A percentile compares a stretch with the other conserved stretches of the same genome.
Conservation (phyloP, 1,140 invertebrate species). For the silkworm (Bombyx mori) region DNA sequence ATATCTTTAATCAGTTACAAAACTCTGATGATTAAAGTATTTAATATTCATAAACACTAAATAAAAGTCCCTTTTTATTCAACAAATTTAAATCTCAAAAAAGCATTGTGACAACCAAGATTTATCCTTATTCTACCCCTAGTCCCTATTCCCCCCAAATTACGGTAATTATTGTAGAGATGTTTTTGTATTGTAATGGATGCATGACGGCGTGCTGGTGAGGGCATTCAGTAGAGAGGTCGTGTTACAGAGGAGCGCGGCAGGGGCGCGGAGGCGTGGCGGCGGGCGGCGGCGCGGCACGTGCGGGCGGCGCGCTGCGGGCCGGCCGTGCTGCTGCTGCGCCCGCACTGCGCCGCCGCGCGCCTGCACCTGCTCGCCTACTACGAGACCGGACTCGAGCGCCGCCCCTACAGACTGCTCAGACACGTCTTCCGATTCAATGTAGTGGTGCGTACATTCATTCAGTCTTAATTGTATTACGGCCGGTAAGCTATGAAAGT, state of each 20-base stretch:
- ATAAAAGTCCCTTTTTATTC: too few relatives aligned
- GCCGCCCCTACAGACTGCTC: slow-evolving; percentile 38
- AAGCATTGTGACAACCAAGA: too few relatives aligned
- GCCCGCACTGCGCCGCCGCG: slow-evolving; percentile 22
- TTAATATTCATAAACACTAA: too few relatives aligned
- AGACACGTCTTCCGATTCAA: slow-evolving; percentile 41
- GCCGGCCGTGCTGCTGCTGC: slow-evolving; percentile 25
- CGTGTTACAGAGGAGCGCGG: slow-evolving; percentile 31
- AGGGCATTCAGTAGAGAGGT: not conserved
- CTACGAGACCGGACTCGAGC: slow-evolving; percentile 34
- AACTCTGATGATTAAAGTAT: too few relatives aligned
- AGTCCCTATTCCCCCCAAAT: too few relatives aligned
- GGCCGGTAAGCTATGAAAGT: too few relatives aligned
- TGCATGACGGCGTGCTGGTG: not conserved
- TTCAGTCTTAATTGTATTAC: too few relatives aligned
- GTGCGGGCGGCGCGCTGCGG: slow-evolving; percentile 9
- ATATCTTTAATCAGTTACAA: too few relatives aligned
- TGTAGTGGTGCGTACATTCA: slow-evolving; percentile 31
- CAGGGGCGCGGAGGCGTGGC: slow-evolving; percentile 19
- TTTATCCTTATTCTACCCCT: too few relatives aligned
- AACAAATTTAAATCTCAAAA: too few relatives aligned
- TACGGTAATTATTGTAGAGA: too few relatives aligned
- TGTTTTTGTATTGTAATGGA: too few relatives aligned
- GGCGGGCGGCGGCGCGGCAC: slow-evolving; percentile 14
- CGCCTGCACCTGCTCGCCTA: slow-evolving; percentile 37